phyloP scores from a whole-genome alignment of 2,113 vertebrate genomes.

The Phylloscopus trochilus region DNA sequence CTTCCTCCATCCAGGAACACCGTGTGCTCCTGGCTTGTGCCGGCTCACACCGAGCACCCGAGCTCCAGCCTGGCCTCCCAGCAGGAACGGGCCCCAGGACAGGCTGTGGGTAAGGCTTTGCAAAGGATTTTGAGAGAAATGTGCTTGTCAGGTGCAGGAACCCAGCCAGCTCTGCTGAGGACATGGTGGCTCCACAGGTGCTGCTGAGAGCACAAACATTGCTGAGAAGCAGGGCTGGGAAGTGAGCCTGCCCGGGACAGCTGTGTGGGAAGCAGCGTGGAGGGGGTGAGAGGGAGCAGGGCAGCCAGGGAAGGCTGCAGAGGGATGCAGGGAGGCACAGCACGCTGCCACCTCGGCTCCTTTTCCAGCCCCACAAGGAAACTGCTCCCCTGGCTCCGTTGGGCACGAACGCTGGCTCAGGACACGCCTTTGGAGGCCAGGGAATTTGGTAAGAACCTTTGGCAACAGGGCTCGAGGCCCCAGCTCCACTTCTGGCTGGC shows the following conservation, averaged over 20 bases:
- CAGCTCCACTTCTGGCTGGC: neutral
- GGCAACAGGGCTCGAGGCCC: neutral
- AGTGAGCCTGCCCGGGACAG: neutral
- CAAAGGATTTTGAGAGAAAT: neutral
- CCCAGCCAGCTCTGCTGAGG: neutral
- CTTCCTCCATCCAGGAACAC: accelerated
- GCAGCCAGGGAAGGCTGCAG: neutral
- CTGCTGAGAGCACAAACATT: neutral
- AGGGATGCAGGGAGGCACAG: neutral
- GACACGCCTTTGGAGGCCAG: neutral
- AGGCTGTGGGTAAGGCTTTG: neutral
- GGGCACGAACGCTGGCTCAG: neutral
- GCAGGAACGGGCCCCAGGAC: neutral
- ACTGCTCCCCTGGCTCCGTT: neutral
- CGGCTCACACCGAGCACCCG: neutral
- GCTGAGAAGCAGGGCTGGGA: neutral
- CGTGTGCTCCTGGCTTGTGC: accelerated
- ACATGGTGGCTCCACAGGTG: accelerated
- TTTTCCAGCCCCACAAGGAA: neutral
- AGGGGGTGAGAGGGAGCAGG: neutral
- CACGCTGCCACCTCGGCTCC: neutral
- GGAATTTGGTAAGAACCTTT: neutral
- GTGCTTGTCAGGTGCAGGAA: neutral
- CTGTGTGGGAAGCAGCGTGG: accelerated
- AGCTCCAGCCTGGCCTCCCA: neutral